Evolutionary conservation across 2,888 invertebrate species (phyloP).

Genomic region (Syritta pipiens): DNA sequence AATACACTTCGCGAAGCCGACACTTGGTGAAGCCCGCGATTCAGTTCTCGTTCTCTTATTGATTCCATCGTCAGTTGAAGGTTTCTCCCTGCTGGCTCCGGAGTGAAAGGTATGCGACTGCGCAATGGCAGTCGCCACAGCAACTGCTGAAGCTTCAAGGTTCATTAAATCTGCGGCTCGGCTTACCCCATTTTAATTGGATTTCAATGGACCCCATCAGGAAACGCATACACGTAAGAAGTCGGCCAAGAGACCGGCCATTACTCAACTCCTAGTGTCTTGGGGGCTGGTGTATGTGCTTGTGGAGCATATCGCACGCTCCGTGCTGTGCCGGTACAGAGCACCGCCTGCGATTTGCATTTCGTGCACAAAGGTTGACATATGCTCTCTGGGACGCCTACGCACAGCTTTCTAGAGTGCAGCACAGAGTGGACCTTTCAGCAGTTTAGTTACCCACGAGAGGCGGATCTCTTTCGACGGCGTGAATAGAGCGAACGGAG

Average conservation of each 20-base stretch:
- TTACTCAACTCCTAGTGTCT: constrained; percentile 53
- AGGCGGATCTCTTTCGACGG: constrained; percentile 43
- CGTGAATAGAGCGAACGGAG: constrained; percentile 38
- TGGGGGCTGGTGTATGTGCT: constrained; percentile 19
- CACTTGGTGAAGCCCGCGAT: constrained; percentile 10
- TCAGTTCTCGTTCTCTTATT: constrained; percentile 32
- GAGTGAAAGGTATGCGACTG: constrained; percentile 52
- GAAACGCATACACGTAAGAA: constrained; percentile 48
- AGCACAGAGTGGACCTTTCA: constrained; percentile 24
- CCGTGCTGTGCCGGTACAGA: background rate
- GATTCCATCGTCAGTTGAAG: constrained; percentile 42
- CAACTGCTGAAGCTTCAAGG: constrained; percentile 57
- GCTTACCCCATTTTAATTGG: constrained; percentile 58
- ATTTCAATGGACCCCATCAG: constrained; percentile 64
- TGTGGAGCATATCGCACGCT: constrained; percentile 49
- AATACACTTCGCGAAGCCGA: constrained; percentile 30
- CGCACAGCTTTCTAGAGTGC: constrained; percentile 44
- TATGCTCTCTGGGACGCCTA: constrained; percentile 57
- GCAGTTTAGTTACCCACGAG: constrained; percentile 38
- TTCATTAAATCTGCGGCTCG: constrained; percentile 55
- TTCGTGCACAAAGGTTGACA: constrained; percentile 42
- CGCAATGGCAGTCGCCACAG: constrained; percentile 22
- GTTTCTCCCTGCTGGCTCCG: constrained; percentile 5
- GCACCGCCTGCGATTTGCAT: constrained; percentile 31
- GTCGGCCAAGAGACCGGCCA: constrained; percentile 34